phyloP scores from a whole-genome alignment of 2,888 invertebrate genomes.

The Leptopilina syphax region DNA sequence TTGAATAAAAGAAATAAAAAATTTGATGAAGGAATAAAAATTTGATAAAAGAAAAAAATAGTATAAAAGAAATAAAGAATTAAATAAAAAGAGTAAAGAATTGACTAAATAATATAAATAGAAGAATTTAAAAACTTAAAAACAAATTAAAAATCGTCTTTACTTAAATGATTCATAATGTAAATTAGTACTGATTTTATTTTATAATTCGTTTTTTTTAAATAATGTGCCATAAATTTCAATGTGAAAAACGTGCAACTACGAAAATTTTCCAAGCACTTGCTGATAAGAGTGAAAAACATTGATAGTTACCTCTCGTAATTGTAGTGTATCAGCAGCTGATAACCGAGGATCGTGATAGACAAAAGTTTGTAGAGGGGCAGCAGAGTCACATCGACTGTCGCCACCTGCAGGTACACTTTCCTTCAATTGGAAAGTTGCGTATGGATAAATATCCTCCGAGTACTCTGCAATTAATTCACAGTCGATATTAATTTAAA shows the following conservation, averaged over 20 bases:
- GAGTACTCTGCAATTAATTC: slow-evolving; percentile 85
- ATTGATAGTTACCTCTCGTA: slow-evolving; percentile 80
- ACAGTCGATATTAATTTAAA: not conserved
- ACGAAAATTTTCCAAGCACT: slow-evolving; percentile 12
- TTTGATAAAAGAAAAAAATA: no score
- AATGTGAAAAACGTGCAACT: slow-evolving; percentile 30
- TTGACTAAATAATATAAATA: no score
- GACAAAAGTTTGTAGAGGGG: slow-evolving; percentile 82
- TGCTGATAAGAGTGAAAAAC: slow-evolving; percentile 15
- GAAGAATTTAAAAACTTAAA: no score
- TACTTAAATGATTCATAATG: no score
- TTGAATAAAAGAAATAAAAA: no score
- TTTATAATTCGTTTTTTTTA: no score
- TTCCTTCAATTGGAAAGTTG: slow-evolving; percentile 88
- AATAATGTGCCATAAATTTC: not conserved
- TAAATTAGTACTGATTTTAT: no score
- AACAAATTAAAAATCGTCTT: no score
- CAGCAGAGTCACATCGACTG: slow-evolving; percentile 87
- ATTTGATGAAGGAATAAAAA: no score
- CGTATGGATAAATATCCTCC: slow-evolving; percentile 95
- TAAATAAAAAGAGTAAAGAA: no score
- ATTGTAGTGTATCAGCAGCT: slow-evolving; percentile 87
- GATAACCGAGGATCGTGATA: slow-evolving; percentile 91
- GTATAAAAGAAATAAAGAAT: no score
- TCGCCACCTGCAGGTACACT: slow-evolving; percentile 92